These are phyloP conservation scores for Brachionus asplanchnoidis DNA, from an alignment of 1,140 invertebrate genomes.

Conservation along the genomic window DNA sequence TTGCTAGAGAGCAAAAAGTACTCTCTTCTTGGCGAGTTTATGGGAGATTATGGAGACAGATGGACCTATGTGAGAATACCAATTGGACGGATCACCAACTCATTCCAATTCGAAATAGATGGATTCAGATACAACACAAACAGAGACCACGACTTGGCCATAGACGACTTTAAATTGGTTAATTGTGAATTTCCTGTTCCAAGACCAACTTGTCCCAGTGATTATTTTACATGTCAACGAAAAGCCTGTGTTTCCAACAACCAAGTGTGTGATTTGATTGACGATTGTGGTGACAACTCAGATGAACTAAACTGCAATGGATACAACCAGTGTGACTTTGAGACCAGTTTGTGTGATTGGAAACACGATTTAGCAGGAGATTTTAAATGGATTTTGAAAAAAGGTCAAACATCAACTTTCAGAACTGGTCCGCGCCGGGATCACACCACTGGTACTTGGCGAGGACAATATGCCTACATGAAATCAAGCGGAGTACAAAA, in stretches of 20 bases:
- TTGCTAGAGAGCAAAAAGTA: constrained; percentile 56
- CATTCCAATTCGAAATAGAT: constrained; percentile 60
- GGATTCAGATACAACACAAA: constrained; percentile 44
- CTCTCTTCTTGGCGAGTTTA: constrained; percentile 59
- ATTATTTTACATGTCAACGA: constrained; percentile 50
- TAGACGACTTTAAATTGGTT: constrained; percentile 53
- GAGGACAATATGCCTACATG: background rate
- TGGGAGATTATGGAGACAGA: constrained; percentile 65
- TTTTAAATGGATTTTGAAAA: constrained; percentile 47
- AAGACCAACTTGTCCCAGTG: constrained; percentile 44
- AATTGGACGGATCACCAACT: constrained; percentile 59
- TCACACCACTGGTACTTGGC: constrained; percentile 61
- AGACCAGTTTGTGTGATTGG: constrained; percentile 49
- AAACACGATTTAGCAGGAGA: constrained; percentile 47
- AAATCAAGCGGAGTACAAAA: background rate
- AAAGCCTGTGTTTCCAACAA: constrained; percentile 48
- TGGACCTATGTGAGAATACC: constrained; percentile 68
- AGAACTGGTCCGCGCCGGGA: constrained; percentile 70
- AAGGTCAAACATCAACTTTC: constrained; percentile 55
- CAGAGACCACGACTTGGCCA: constrained; percentile 49
- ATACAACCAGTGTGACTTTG: constrained; percentile 34
- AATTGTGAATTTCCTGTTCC: constrained; percentile 52
- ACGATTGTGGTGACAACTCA: constrained; percentile 41
- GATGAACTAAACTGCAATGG: constrained; percentile 12
- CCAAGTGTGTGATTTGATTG: constrained; percentile 23